Conservation (phyloP, 2,113 vertebrate genomes). For the Rousettus leschenaultii region DNA sequence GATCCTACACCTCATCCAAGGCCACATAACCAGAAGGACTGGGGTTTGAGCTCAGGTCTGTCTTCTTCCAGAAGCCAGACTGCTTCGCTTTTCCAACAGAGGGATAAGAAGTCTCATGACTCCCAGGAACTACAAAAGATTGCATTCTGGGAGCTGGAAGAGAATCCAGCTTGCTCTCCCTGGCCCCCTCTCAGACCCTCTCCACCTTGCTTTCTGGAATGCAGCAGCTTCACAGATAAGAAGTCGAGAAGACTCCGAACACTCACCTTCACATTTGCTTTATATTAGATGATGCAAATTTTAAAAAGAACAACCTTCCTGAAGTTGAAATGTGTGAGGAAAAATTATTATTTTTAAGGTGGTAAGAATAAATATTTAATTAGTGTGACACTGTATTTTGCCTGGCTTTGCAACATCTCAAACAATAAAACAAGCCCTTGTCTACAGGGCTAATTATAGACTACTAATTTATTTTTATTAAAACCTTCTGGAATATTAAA, state of each 20-base stretch:
- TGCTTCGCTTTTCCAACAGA: neutral
- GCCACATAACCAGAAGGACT: neutral
- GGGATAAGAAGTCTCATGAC: neutral
- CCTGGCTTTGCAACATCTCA: conserved; percentile 35
- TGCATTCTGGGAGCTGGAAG: neutral
- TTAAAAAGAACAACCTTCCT: neutral
- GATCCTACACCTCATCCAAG: neutral
- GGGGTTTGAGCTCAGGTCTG: neutral
- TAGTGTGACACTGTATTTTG: conserved; percentile 1
- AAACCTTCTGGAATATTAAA: conserved; percentile 56
- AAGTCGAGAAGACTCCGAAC: neutral
- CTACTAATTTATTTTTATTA: conserved; percentile 61
- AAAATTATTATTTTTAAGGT: conserved; percentile 58
- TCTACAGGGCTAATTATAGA: conserved; percentile 63
- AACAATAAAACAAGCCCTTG: conserved; percentile 49
- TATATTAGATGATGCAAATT: neutral
- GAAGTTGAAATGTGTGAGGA: neutral
- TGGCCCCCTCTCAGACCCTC: neutral
- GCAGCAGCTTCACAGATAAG: neutral
- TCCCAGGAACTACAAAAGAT: neutral
- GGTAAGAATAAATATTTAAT: conserved; percentile 61
- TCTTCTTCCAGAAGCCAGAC: neutral
- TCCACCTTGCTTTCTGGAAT: neutral
- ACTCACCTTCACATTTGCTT: neutral
- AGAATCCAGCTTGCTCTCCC: neutral